A percentile compares a stretch with the other conserved stretches of the same genome.
Evolutionary conservation across 2,113 vertebrate genomes (phyloP).

Genomic region (Pristiophorus japonicus): DNA sequence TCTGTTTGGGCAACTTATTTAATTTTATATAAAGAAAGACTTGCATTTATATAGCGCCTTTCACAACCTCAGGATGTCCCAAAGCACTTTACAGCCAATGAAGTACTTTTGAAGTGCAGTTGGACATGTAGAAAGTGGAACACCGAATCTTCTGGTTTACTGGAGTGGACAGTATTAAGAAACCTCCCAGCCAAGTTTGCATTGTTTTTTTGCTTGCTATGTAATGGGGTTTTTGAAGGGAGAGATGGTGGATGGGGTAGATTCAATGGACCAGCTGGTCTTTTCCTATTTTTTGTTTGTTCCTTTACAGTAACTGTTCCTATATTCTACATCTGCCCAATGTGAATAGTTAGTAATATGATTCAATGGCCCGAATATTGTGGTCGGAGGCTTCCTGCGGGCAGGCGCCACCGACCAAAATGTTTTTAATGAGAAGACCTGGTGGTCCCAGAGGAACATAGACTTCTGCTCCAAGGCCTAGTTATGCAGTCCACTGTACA

Average conservation of each 20-base stretch:
- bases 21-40: neutral
- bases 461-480: too few relatives aligned
- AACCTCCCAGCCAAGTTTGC: neutral
- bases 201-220: neutral
- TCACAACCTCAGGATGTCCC: neutral
- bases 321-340: neutral
- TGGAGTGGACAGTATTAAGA: too few relatives aligned
- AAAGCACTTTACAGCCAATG: neutral
- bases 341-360: neutral
- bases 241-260: neutral
- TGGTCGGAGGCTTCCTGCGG: too few relatives aligned
- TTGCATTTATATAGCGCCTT: neutral
- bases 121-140: neutral
- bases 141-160: neutral
- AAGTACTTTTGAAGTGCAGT: neutral
- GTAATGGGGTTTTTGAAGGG: neutral
- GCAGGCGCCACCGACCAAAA: too few relatives aligned
- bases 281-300: neutral
- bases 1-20: neutral
- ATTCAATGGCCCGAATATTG: too few relatives aligned
- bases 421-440: too few relatives aligned
- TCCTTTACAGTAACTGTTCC: neutral
- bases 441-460: too few relatives aligned
- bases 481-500: too few relatives aligned
- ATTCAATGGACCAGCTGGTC: neutral